These are phyloP conservation scores for Drosophila melanogaster DNA, from an alignment of 1,140 invertebrate genomes.

Conservation along the genomic window DNA sequence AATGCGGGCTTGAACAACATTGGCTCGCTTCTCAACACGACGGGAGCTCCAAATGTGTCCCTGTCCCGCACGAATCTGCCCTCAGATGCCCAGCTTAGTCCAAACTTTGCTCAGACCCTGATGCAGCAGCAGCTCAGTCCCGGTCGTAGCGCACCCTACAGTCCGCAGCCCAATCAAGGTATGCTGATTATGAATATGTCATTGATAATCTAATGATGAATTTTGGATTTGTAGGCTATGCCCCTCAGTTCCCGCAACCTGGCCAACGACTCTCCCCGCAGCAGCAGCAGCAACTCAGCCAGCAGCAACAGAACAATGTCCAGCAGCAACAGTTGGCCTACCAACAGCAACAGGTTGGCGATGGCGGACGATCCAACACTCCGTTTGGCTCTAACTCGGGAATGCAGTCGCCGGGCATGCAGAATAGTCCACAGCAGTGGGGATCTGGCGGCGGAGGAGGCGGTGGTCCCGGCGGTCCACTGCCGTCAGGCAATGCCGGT, in stretches of 20 bases:
- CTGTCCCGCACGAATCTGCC: constrained; percentile 88
- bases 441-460: constrained; percentile 21
- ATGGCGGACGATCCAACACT: constrained; percentile 61
- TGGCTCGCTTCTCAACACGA: constrained; percentile 91
- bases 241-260: constrained; percentile 69
- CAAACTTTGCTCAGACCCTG: constrained; percentile 86
- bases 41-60: constrained; percentile 92
- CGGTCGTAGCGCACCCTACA: constrained; percentile 77
- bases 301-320: constrained; percentile 57
- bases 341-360: constrained; percentile 73
- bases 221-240: constrained; percentile 56
- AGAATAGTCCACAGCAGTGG: constrained; percentile 72
- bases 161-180: constrained; percentile 83
- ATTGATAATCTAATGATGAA: background rate
- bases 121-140: constrained; percentile 84
- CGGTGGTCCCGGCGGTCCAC: constrained; percentile 44
- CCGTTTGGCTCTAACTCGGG: constrained; percentile 61
- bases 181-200: background rate
- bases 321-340: constrained; percentile 80
- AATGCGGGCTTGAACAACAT: constrained; percentile 89
- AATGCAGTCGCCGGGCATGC: constrained; percentile 75
- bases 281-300: constrained; percentile 66
- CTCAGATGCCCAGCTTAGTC: constrained; percentile 90
- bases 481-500: constrained; percentile 54
- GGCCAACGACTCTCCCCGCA: constrained; percentile 75